These are phyloP conservation scores for Porites lutea DNA, from an alignment of 64 coral and sea anemone species.

Conservation along the genomic window DNA sequence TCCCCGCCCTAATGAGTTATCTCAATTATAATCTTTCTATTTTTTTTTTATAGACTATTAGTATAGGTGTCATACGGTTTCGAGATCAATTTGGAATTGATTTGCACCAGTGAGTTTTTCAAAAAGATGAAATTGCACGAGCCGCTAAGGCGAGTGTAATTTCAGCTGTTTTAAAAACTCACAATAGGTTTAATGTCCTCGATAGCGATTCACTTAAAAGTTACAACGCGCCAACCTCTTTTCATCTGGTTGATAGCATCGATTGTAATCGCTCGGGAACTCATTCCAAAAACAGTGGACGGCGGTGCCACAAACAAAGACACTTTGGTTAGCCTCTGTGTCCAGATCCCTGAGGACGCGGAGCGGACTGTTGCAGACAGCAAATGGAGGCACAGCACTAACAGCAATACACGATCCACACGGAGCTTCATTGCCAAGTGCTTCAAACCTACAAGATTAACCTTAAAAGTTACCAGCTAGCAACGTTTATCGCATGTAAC, in stretches of 20 bases:
- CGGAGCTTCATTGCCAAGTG: conserved; percentile 6
- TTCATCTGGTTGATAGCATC: conserved; percentile 38
- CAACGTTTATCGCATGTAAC: not conserved
- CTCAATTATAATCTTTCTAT: not conserved
- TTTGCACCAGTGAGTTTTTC: too few species aligned
- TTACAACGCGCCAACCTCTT: conserved; percentile 13
- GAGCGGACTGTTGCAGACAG: not conserved
- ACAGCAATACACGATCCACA: not conserved
- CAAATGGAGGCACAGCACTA: not conserved
- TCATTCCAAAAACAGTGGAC: conserved; percentile 16
- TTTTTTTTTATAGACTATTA: not conserved
- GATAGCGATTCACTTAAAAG: conserved; percentile 5
- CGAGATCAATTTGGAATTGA: too few species aligned
- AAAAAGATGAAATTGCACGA: too few species aligned
- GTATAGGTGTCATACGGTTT: too few species aligned
- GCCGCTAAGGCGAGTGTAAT: too few species aligned
- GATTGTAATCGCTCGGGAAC: conserved; percentile 31
- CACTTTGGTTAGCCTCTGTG: conserved; percentile 8
- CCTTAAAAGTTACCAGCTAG: not conserved
- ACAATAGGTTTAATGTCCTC: not conserved
- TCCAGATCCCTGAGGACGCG: not conserved
- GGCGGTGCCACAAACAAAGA: not conserved
- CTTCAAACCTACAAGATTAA: not conserved
- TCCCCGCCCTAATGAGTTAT: conserved; percentile 19
- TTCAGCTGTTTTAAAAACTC: too few species aligned